These are phyloP conservation scores for Caenorhabditis afra DNA, from an alignment of 2,888 invertebrate genomes.

Conservation along the genomic window DNA sequence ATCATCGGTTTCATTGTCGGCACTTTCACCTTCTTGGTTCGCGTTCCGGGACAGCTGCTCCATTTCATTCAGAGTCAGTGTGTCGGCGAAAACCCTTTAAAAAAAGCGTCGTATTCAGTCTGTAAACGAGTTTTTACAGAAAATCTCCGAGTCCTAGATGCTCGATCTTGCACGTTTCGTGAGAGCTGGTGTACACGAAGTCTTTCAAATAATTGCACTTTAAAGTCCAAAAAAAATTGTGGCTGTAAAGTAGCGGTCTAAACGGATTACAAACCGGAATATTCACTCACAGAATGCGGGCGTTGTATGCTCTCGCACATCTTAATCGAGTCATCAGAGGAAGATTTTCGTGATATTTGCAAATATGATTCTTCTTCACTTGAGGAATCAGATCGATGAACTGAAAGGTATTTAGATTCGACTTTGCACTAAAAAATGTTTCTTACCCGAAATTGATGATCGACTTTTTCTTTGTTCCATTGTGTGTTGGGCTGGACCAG, in stretches of 20 bases:
- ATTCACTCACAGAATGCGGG: conserved; percentile 16
- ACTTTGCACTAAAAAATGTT: too few species aligned
- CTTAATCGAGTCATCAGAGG: not conserved
- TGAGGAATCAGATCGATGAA: not conserved
- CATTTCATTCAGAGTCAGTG: too few species aligned
- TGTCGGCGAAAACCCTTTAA: too few species aligned
- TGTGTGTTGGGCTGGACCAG: not conserved
- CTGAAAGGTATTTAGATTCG: not conserved
- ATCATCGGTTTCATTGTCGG: too few species aligned
- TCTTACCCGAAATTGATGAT: not conserved
- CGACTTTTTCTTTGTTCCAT: not conserved
- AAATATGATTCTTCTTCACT: not conserved
- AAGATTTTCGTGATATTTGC: not conserved
- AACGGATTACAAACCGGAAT: too few species aligned
- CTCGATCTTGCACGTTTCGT: conserved; percentile 8
- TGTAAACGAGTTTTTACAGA: too few species aligned
- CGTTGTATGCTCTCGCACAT: conserved; percentile 18
- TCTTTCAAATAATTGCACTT: not conserved
- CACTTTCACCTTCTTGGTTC: too few species aligned
- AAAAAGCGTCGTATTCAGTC: too few species aligned
- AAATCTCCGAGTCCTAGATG: too few species aligned
- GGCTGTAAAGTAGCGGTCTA: not conserved
- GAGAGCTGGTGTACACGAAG: not conserved
- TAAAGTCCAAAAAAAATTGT: conserved; percentile 13
- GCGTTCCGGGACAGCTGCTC: too few species aligned